Conservation (phyloP, 2,888 invertebrate species). For the Linnaemya vulpina region DNA sequence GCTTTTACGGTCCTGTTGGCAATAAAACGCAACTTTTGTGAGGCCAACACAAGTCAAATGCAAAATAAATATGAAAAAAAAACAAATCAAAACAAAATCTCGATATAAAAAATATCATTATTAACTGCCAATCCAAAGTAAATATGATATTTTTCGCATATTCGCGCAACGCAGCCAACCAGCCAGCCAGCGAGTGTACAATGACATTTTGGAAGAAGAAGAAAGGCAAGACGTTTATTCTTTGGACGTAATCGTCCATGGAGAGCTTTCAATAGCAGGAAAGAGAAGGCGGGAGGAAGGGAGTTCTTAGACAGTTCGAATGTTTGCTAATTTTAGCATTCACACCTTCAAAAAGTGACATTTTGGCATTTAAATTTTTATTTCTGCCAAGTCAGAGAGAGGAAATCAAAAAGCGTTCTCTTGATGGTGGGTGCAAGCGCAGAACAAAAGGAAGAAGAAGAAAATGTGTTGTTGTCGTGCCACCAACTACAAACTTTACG, state of each 20-base stretch:
- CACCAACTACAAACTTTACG: slow-evolving; percentile 81
- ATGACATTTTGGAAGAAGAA: slow-evolving; percentile 15
- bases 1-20: slow-evolving; percentile 11
- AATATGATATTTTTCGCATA: slow-evolving; percentile 70
- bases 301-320: slow-evolving; percentile 56
- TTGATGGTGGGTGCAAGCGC: slow-evolving; percentile 30
- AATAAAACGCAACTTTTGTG: slow-evolving; percentile 47
- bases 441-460: too few species aligned
- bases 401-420: slow-evolving; percentile 21
- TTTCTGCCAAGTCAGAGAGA: slow-evolving; percentile 23
- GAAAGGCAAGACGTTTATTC: slow-evolving; percentile 7
- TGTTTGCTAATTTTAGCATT: slow-evolving; percentile 75
- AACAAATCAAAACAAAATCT: slow-evolving; percentile 10
- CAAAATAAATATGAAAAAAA: too few species aligned
- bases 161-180: slow-evolving; percentile 32
- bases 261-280: slow-evolving; percentile 40
- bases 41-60: slow-evolving; percentile 60
- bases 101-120: slow-evolving; percentile 74
- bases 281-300: slow-evolving; percentile 1
- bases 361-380: slow-evolving; percentile 74
- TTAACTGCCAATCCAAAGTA: slow-evolving; percentile 76
- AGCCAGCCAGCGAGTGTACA: slow-evolving; percentile 12
- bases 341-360: slow-evolving; percentile 82
- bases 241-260: background rate
- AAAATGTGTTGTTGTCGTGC: slow-evolving; percentile 45